Percentiles rank a stretch among this genome's conserved stretches.
These are phyloP conservation scores for Stegana nigrithorax DNA, from an alignment of 2,888 invertebrate genomes.

Conservation along the genomic window DNA sequence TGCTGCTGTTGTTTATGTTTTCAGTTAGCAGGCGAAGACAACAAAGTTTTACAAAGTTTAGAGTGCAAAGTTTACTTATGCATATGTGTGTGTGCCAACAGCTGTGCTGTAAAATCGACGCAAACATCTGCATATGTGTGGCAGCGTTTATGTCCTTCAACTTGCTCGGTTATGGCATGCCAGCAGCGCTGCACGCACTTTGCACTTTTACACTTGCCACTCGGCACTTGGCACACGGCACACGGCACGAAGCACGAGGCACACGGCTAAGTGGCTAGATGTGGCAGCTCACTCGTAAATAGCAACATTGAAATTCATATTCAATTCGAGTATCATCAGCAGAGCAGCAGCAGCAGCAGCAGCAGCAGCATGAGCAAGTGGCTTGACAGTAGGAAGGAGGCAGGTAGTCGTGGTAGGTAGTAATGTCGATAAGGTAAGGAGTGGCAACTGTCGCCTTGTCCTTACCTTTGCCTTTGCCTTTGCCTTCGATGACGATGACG, in stretches of 20 bases:
- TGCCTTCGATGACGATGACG: too few species aligned
- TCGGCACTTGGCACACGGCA: not conserved
- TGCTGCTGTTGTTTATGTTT: slow-evolving; percentile 7
- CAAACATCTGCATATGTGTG: not conserved
- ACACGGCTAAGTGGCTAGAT: too few species aligned
- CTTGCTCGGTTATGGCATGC: not conserved
- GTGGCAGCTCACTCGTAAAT: slow-evolving; percentile 15
- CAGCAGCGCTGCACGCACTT: slow-evolving; percentile 2
- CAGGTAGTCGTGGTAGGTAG: not conserved
- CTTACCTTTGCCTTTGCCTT: too few species aligned
- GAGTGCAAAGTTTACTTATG: slow-evolving; percentile 16
- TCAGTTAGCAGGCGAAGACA: slow-evolving; percentile 3
- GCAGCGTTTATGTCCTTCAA: not conserved
- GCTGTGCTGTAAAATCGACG: not conserved
- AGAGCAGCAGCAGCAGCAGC: not conserved
- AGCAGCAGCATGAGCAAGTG: not conserved
- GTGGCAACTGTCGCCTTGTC: slow-evolving; percentile 1
- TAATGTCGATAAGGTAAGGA: not conserved
- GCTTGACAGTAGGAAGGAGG: not conserved
- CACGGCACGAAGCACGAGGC: too few species aligned
- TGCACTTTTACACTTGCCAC: slow-evolving; percentile 15
- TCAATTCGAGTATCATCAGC: slow-evolving; percentile 14
- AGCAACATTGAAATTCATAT: slow-evolving; percentile 19
- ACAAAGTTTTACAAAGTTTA: slow-evolving; percentile 17
- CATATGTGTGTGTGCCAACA: slow-evolving; percentile 2